A percentile compares a stretch with the other conserved stretches of the same genome.
phyloP scores from a whole-genome alignment of 2,797 vertebrate genomes.

The Typhlichthys subterraneus region DNA sequence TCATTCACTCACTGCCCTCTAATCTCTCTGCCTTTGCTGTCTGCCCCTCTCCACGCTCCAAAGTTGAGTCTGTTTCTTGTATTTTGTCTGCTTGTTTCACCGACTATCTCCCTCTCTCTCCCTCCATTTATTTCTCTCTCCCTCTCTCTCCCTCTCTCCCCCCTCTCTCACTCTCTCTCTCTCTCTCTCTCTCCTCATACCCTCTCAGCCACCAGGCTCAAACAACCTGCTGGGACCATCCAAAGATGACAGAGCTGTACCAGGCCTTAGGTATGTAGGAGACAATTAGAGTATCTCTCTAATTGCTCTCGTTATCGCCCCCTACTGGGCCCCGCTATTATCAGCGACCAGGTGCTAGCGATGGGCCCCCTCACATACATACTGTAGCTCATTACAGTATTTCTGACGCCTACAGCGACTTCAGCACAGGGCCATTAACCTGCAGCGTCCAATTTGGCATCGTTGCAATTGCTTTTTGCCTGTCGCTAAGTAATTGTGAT shows the following conservation, averaged over 20 bases:
- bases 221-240: constrained; percentile 99
- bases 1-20: constrained; percentile 8
- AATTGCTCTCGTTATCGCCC: constrained; percentile 19
- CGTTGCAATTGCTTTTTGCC: constrained; percentile 63
- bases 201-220: constrained; percentile 92
- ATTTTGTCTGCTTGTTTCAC: constrained; percentile 5
- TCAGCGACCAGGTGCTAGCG: constrained; percentile 11
- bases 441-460: constrained; percentile 52
- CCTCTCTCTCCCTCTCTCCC: constrained; percentile 8
- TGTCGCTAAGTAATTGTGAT: constrained; percentile 74
- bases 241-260: constrained; percentile 98
- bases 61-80: constrained; percentile 19
- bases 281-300: constrained; percentile 40
- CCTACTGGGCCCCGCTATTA: constrained; percentile 31
- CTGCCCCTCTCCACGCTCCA: constrained; percentile 20
- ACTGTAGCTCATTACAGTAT: constrained; percentile 61
- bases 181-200: neutral
- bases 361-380: constrained; percentile 34
- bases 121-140: neutral
- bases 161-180: constrained; percentile 8
- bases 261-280: constrained; percentile 90
- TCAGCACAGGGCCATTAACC: constrained; percentile 61
- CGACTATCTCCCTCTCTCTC: constrained; percentile 18
- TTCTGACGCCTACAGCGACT: constrained; percentile 55
- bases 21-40: constrained; percentile 32